A percentile compares a stretch with the other conserved stretches of the same genome.
These are phyloP conservation scores for Grammatotria lemairii DNA, from an alignment of 2,113 vertebrate genomes.

Conservation along the genomic window DNA sequence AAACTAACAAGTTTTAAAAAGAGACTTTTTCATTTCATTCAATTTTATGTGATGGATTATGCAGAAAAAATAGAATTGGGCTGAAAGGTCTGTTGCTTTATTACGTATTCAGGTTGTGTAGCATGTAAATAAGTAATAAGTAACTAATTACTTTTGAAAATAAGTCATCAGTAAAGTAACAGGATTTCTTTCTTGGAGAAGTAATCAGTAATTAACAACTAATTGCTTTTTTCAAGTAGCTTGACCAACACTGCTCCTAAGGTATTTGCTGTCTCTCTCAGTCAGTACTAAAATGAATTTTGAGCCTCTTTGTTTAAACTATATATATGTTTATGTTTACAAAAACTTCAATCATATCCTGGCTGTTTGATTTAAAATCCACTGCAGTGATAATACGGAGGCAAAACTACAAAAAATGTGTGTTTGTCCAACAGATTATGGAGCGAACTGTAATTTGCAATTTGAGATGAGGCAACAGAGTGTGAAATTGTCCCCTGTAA, in stretches of 20 bases:
- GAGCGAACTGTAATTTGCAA: neutral
- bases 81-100: neutral
- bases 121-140: neutral
- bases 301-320: neutral
- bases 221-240: neutral
- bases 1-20: neutral
- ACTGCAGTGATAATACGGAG: neutral
- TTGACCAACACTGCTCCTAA: neutral
- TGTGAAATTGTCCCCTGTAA: neutral
- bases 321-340: neutral
- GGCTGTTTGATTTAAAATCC: neutral
- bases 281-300: neutral
- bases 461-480: neutral
- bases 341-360: neutral
- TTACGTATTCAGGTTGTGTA: neutral
- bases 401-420: neutral
- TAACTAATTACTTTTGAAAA: neutral
- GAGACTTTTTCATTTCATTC: neutral
- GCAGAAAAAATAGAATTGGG: neutral
- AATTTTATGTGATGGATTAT: neutral
- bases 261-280: neutral
- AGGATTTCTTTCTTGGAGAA: neutral
- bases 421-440: neutral
- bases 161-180: neutral
- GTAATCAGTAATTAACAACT: neutral